Evolutionary conservation across 2,888 invertebrate genomes (phyloP), one percentile per base, ranked within the genome.

Genomic region (Mesoligia furuncula): DNA sequence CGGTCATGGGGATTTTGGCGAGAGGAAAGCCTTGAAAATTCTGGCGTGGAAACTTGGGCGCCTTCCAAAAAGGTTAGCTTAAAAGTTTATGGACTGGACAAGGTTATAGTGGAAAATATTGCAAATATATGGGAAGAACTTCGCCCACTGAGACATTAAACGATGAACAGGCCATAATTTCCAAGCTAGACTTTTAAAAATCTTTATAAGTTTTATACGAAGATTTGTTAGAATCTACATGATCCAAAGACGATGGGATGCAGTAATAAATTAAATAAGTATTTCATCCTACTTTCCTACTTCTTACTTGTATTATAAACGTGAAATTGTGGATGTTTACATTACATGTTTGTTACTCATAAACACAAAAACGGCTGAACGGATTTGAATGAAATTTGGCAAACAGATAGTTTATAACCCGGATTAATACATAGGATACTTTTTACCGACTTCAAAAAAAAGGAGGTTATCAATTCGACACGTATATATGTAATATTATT

Each of bases 11-110:
- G 20, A 62, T 57, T 66, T 36, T 73, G 73, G 51, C 70, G 48
- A n/a, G 6, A 59, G 20, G 20, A 62, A 81, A 77, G 75, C 62
- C 85, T 75, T 82, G 82, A 82, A 82, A 75, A 73, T 51, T 62
- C 62, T 78, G 64, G 73, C 73, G 39, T 62, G n/a, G 24, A 65
- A 66, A 67, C 64, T 84, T 84, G 85, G 84, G 70, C 61, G 48
- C 39, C 54, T 61, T 85, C 84, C 84, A 84, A 84, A 80, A 81
- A 74, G 77, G 73, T 80, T 73, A 68, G 62, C 62, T 73, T 27
- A 75, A 81, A 79, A 85, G 51, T 81, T 85, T 81, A 82, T 75
- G 74, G 42, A 68, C 48, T 79, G 67, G 31, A 64, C 75, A 81
- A 85, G 85, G 79, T 79, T 81, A 78, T 64, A 75, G 48, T 68